Base-by-base conservation (phyloP, 2,113 vertebrate genomes). In the Poicephalus meyeri region DNA sequence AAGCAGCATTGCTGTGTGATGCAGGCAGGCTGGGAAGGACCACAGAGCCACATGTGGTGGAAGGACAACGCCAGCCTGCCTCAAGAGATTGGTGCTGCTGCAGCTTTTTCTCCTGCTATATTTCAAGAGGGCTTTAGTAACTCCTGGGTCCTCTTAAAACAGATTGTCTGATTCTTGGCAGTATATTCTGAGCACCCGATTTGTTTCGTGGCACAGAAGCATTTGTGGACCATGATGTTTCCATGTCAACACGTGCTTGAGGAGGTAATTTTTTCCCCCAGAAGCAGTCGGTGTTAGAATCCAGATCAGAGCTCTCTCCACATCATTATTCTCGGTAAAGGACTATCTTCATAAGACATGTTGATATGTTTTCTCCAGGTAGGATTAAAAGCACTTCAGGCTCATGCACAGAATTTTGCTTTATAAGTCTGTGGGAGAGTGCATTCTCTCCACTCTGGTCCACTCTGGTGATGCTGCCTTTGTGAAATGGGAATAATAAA, bases 401-500 rank as follows among this genome's bases (percentile, higher is more conserved):
- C 85, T 95, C 87, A 73, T 39, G 85, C 53, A 83, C 29, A 0
- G 88, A 93, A 91, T 93, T 94, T 89, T 7, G 19, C 95, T 95
- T 83, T 96, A 88, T 91, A 94, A 92, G 88, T 94, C 94, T 96
- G 85, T 92, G 92, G 93, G 95, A 96, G 94, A 73, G 89, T 79
- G 83, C 90, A 74, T 94, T 96, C 96, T 64, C 88, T 93, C 61
- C 91, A 87, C 79, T 96, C 91, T 94, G 96, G 94, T 78, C 96
- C 94, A 94, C 88, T 96, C 85, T 91, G 94, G 86, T 90, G 90
- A 94, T 96, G 94, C 88, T 96, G 95, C 96, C 82, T 96, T 96
- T 96, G 93, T 96, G 95, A 94, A 96, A 96, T 94, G 90, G 95
- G 95, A 95, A 96, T 96, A 96, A 97, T 96, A 97, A 96, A 96